Evolutionary conservation across 2,888 invertebrate species (phyloP).

Genomic region (Erebia palarica): DNA sequence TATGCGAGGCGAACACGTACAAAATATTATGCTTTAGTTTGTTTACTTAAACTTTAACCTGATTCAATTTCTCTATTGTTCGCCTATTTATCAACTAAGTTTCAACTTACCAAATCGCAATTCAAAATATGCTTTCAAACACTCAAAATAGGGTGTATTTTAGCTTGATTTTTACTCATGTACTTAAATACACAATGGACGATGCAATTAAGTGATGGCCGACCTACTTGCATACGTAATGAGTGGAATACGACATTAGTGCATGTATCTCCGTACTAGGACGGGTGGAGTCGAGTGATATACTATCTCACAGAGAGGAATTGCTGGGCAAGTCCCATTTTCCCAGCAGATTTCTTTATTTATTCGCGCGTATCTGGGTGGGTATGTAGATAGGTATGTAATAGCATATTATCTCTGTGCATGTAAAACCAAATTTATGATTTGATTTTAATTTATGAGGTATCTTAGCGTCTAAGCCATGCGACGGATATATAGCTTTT

Average conservation of each 20-base stretch:
- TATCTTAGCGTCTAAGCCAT: too few relatives aligned
- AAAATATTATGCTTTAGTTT: background rate
- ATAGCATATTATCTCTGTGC: too few relatives aligned
- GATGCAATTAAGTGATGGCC: conserved; percentile 36
- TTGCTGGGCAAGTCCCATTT: too few relatives aligned
- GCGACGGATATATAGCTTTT: too few relatives aligned
- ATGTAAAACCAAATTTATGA: too few relatives aligned
- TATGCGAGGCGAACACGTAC: background rate
- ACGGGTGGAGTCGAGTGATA: background rate
- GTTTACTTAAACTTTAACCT: conserved; percentile 12
- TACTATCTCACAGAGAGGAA: too few relatives aligned
- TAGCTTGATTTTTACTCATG: background rate
- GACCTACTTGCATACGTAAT: conserved; percentile 42
- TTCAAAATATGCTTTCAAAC: background rate
- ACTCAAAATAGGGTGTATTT: background rate
- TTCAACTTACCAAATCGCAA: background rate
- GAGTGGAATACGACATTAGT: conserved; percentile 29
- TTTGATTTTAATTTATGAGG: too few relatives aligned
- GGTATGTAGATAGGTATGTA: too few relatives aligned
- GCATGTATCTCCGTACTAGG: background rate
- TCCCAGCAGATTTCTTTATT: too few relatives aligned
- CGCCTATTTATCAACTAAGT: conserved; percentile 7
- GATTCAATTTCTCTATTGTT: conserved; percentile 6
- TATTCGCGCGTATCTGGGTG: too few relatives aligned
- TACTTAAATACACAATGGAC: conserved; percentile 24